phyloP scores from a whole-genome alignment of 2,113 vertebrate genomes.

The Syngnathus scovelli region DNA sequence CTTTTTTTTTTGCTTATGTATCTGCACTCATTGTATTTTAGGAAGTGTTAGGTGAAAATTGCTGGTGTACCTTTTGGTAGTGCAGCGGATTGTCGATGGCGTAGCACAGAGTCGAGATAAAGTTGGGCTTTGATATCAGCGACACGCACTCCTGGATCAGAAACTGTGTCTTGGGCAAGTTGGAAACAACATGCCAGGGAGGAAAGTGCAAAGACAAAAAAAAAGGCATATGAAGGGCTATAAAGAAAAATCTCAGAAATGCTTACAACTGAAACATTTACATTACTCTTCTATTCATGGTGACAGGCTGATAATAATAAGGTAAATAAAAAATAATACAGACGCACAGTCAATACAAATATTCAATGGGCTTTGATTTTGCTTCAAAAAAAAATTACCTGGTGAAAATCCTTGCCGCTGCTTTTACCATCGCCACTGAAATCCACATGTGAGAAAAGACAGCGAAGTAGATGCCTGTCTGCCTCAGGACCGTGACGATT shows the following conservation, averaged over 20 bases:
- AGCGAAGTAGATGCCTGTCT: slow-evolving; percentile 99
- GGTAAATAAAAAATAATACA: not conserved
- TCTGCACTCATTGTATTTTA: not conserved
- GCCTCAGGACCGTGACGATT: slow-evolving; percentile 99
- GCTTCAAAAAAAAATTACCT: slow-evolving; percentile 72
- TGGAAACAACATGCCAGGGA: slow-evolving; percentile 22
- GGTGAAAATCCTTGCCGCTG: slow-evolving; percentile 99
- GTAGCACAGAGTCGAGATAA: slow-evolving; percentile 98
- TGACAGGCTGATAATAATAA: not conserved
- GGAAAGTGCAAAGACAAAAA: slow-evolving; percentile 24
- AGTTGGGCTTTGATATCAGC: slow-evolving; percentile 98
- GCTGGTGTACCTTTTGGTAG: slow-evolving; percentile 92
- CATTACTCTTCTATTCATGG: not conserved
- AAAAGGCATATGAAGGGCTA: slow-evolving; percentile 37
- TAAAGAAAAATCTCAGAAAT: not conserved
- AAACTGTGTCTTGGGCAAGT: slow-evolving; percentile 90
- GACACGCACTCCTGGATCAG: slow-evolving; percentile 99
- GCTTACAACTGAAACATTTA: not conserved
- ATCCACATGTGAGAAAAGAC: slow-evolving; percentile 99
- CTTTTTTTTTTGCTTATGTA: not conserved
- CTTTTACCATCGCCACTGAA: slow-evolving; percentile 99
- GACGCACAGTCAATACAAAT: not conserved
- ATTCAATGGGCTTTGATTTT: not conserved
- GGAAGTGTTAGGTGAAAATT: not conserved
- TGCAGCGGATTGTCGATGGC: slow-evolving; percentile 99